phyloP scores from a whole-genome alignment of 2,888 invertebrate genomes.

The Platycheirus albimanus region DNA sequence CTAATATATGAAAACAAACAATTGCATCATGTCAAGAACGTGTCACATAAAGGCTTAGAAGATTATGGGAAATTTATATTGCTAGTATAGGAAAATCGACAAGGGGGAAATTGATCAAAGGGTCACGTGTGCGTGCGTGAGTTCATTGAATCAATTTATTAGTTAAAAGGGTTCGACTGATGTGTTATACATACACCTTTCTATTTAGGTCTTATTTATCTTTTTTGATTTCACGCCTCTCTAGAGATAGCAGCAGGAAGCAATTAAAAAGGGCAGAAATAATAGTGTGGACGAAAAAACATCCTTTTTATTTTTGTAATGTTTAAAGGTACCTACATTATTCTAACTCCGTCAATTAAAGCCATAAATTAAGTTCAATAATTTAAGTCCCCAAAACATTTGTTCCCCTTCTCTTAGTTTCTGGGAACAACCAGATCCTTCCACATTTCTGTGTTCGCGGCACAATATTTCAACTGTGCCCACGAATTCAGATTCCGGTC shows the following conservation, averaged over 20 bases:
- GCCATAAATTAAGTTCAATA: no score
- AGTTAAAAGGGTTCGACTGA: constrained; percentile 16
- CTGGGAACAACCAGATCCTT: no score
- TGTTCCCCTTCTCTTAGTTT: no score
- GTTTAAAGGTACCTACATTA: no score
- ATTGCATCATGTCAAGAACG: constrained; percentile 44
- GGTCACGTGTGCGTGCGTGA: constrained; percentile 64
- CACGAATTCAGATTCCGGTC: no score
- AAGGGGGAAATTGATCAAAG: constrained; percentile 33
- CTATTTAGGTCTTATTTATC: neutral
- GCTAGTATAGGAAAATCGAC: neutral
- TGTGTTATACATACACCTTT: neutral
- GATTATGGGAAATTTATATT: constrained; percentile 28
- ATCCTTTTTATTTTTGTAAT: neutral
- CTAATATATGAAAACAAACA: constrained; percentile 50
- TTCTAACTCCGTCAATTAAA: no score
- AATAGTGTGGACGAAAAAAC: neutral
- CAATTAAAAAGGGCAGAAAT: neutral
- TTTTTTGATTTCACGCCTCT: constrained; percentile 52
- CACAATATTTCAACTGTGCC: no score
- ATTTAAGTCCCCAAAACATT: no score
- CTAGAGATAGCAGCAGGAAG: neutral
- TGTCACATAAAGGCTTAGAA: constrained; percentile 45
- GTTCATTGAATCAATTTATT: constrained; percentile 40
- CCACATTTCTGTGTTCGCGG: no score